These are phyloP conservation scores for Molossus molossus DNA, from an alignment of 2,797 vertebrate genomes.

Conservation along the genomic window DNA sequence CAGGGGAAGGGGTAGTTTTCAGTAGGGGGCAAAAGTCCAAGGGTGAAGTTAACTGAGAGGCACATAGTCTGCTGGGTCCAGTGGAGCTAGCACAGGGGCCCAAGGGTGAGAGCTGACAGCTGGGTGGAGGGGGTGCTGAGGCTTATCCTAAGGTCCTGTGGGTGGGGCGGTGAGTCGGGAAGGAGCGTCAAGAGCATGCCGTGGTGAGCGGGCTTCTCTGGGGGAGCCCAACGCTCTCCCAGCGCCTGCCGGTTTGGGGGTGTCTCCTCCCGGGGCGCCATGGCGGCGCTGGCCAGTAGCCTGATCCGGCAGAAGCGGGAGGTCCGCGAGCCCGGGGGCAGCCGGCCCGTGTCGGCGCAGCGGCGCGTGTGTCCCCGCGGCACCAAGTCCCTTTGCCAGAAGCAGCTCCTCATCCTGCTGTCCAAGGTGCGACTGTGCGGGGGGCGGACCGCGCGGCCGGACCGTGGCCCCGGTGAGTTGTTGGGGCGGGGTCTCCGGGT, in stretches of 20 bases:
- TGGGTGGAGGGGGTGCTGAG: constrained; percentile 51
- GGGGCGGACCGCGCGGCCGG: constrained; percentile 92
- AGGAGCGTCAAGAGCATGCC: constrained; percentile 72
- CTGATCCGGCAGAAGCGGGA: constrained; percentile 95
- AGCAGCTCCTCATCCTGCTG: constrained; percentile 95
- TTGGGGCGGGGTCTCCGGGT: constrained; percentile 64
- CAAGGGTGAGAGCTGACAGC: constrained; percentile 63
- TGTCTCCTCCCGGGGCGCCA: constrained; percentile 85
- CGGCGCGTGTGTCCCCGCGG: constrained; percentile 95
- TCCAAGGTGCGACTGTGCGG: constrained; percentile 96
- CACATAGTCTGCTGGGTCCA: neutral
- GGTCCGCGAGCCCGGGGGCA: constrained; percentile 94
- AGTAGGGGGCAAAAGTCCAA: constrained; percentile 30
- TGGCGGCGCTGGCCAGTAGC: constrained; percentile 96
- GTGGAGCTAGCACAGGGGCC: constrained; percentile 21
- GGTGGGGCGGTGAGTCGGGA: constrained; percentile 74
- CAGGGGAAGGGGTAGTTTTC: constrained; percentile 36
- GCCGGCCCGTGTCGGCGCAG: constrained; percentile 93
- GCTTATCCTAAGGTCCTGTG: constrained; percentile 81
- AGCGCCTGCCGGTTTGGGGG: constrained; percentile 79
- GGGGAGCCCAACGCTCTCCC: constrained; percentile 59
- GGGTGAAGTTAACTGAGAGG: constrained; percentile 67
- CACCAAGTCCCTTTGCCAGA: constrained; percentile 97
- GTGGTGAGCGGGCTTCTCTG: constrained; percentile 76
- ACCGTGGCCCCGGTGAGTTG: constrained; percentile 94